phyloP scores from a whole-genome alignment of 2,888 invertebrate species.

The Hydriomena furcata region DNA sequence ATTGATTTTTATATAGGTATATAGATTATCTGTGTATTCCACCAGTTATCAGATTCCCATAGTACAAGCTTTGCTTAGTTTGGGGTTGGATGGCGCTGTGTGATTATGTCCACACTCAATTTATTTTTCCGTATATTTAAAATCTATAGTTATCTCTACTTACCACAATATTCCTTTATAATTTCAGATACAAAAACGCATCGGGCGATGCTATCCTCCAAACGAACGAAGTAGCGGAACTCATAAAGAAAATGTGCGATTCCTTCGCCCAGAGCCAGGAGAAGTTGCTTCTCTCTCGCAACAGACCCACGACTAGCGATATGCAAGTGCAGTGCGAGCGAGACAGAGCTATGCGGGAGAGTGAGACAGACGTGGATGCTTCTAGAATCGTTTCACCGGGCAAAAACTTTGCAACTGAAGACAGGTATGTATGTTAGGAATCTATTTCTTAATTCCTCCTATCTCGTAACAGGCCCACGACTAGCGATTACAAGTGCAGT shows the following conservation, averaged over 20 bases:
- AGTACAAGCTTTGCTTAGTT: too few species aligned
- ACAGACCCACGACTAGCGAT: slow-evolving; percentile 54
- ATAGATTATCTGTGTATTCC: too few species aligned
- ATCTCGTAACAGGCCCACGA: slow-evolving; percentile 40
- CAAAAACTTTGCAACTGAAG: slow-evolving; percentile 29
- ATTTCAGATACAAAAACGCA: slow-evolving; percentile 64
- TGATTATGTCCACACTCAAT: too few species aligned
- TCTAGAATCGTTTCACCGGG: slow-evolving; percentile 13
- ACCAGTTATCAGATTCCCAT: too few species aligned
- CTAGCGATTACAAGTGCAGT: slow-evolving; percentile 70
- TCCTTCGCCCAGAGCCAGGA: slow-evolving; percentile 67
- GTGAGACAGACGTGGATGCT: slow-evolving; percentile 5
- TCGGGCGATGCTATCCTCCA: slow-evolving; percentile 62
- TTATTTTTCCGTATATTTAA: too few species aligned
- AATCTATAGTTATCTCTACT: too few species aligned
- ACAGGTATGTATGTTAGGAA: slow-evolving; percentile 3
- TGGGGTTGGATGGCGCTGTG: too few species aligned
- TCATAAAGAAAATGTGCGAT: slow-evolving; percentile 73
- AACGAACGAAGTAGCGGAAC: slow-evolving; percentile 65
- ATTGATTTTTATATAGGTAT: too few species aligned
- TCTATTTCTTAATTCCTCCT: slow-evolving; percentile 40
- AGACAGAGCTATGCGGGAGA: slow-evolving; percentile 12
- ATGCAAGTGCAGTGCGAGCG: slow-evolving; percentile 66
- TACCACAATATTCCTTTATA: neutral
- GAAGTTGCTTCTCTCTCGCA: slow-evolving; percentile 46